phyloP scores from a whole-genome alignment of 1,140 invertebrate genomes.

The Macrosteles quadrilineatus region DNA sequence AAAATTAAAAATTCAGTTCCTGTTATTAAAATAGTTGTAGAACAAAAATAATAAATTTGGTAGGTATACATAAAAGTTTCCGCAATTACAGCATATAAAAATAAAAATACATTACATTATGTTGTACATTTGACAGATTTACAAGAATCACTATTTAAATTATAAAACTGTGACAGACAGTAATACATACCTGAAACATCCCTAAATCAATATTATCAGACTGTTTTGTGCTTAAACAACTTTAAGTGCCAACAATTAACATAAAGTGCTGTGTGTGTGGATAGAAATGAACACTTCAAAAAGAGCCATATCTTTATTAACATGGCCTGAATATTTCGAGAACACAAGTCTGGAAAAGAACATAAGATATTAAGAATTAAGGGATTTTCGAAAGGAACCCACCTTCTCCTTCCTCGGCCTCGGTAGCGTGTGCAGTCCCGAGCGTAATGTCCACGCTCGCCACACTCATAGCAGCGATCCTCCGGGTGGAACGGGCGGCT shows the following conservation, averaged over 20 bases:
- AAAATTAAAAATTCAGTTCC: too few species aligned
- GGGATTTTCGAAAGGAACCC: slow-evolving; percentile 47
- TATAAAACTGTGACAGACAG: too few species aligned
- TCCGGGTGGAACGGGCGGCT: slow-evolving; percentile 73
- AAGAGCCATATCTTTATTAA: slow-evolving; percentile 27
- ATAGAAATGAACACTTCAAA: slow-evolving; percentile 31
- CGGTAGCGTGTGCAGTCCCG: slow-evolving; percentile 77
- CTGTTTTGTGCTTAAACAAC: too few species aligned
- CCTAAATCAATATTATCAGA: too few species aligned
- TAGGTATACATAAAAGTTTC: too few species aligned
- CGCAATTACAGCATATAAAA: too few species aligned
- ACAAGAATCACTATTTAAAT: too few species aligned
- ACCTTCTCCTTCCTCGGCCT: slow-evolving; percentile 55
- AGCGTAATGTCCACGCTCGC: slow-evolving; percentile 88
- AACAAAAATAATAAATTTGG: too few species aligned
- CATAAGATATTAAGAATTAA: slow-evolving; percentile 38
- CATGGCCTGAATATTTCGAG: not conserved
- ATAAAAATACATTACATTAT: too few species aligned
- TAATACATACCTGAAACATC: too few species aligned
- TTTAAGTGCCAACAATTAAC: slow-evolving; percentile 28
- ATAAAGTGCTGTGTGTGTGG: not conserved
- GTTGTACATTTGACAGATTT: too few species aligned
- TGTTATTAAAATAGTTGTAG: too few species aligned
- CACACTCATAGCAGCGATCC: slow-evolving; percentile 91
- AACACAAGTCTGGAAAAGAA: not conserved